A percentile compares a stretch with the other conserved stretches of the same genome.
These are phyloP conservation scores for Drosophila sp. DNA, from an alignment of 1,140 invertebrate genomes.

Conservation along the genomic window DNA sequence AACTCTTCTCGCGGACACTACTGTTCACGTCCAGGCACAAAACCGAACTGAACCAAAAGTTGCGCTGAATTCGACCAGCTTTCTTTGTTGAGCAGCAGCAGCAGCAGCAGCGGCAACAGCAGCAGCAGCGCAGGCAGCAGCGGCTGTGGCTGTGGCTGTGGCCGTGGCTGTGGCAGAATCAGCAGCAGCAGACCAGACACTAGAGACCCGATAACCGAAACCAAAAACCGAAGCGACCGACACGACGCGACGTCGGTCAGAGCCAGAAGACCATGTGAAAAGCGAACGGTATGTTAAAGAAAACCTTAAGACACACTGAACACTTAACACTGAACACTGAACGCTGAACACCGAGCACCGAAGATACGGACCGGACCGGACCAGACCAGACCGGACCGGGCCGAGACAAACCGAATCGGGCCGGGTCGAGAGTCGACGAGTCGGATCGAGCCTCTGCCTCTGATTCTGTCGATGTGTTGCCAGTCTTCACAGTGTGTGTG, in stretches of 20 bases:
- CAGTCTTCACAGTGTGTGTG: neutral
- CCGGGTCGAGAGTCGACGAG: constrained; percentile 2
- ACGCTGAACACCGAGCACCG: too few species aligned
- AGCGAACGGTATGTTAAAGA: constrained; percentile 55
- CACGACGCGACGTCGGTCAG: constrained; percentile 28
- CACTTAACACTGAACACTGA: too few species aligned
- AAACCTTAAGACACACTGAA: constrained; percentile 55
- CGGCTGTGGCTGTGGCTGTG: too few species aligned
- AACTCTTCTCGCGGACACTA: constrained; percentile 65
- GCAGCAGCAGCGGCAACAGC: constrained; percentile 7
- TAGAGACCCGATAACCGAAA: constrained; percentile 46
- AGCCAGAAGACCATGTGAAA: constrained; percentile 59
- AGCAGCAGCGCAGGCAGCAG: neutral
- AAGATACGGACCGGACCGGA: constrained; percentile 3
- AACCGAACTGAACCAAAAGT: constrained; percentile 82
- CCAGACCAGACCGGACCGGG: neutral
- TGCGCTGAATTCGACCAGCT: constrained; percentile 81
- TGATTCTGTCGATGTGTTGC: neutral
- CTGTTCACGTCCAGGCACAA: constrained; percentile 80
- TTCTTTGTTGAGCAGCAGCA: constrained; percentile 78
- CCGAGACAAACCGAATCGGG: neutral
- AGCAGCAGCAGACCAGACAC: constrained; percentile 33
- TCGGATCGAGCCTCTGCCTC: constrained; percentile 33
- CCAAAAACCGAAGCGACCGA: constrained; percentile 50
- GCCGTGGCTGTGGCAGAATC: too few species aligned